Conservation (phyloP, 2,888 invertebrate species). For the Blera fallax region DNA sequence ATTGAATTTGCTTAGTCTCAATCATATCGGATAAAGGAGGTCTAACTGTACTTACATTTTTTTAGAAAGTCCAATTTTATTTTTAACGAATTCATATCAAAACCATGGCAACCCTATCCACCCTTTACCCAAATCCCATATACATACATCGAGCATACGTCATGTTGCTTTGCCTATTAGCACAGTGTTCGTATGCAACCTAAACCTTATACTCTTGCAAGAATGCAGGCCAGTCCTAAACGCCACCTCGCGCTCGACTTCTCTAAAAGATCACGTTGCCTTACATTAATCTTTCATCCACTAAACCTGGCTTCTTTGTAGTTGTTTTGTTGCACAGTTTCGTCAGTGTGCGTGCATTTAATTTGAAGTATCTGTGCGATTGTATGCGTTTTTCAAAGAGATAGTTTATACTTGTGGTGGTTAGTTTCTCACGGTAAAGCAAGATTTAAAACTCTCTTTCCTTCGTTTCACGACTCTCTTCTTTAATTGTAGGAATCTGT, state of each 20-base stretch:
- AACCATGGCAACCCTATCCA: neutral
- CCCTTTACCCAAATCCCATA: neutral
- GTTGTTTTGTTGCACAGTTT: neutral
- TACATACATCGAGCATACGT: neutral
- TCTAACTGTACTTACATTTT: too few relatives aligned
- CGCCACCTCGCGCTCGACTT: conserved; percentile 10
- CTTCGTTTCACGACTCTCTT: neutral
- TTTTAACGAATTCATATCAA: too few relatives aligned
- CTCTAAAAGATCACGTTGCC: neutral
- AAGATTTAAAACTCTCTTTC: neutral
- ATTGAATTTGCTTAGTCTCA: too few relatives aligned
- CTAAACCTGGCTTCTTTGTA: neutral
- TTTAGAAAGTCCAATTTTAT: too few relatives aligned
- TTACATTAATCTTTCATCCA: neutral
- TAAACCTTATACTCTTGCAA: neutral
- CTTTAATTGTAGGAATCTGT: neutral
- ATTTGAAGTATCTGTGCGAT: neutral
- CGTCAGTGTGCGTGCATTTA: neutral
- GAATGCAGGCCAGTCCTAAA: conserved; percentile 16
- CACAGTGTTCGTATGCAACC: neutral
- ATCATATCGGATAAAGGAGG: too few relatives aligned
- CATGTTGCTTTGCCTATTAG: neutral
- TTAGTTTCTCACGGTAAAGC: neutral
- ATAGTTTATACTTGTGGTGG: neutral
- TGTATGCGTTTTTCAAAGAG: neutral